These are phyloP conservation scores for Alosa sapidissima DNA, from an alignment of 2,797 vertebrate species.

Conservation along the genomic window DNA sequence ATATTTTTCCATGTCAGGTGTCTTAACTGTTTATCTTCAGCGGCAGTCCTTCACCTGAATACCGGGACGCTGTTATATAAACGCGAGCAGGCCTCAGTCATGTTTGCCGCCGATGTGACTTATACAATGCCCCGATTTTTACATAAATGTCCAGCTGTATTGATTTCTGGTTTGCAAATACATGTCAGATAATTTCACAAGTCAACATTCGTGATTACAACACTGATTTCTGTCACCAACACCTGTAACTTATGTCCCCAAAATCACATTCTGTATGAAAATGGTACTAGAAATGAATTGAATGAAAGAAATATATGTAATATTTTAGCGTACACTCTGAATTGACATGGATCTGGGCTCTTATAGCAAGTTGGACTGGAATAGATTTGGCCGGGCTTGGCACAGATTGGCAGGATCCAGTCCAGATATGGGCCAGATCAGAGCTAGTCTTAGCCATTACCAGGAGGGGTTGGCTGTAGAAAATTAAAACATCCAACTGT, in stretches of 20 bases:
- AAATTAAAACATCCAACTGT: not conserved
- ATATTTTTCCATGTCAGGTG: not conserved
- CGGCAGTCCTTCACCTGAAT: conserved; percentile 3
- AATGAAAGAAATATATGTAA: not conserved
- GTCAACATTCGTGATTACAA: not conserved
- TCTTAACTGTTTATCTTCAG: not conserved
- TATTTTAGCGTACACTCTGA: not conserved
- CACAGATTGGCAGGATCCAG: not conserved
- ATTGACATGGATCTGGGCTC: not conserved
- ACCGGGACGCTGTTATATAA: not conserved
- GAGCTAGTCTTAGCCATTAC: not conserved
- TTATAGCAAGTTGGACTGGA: not conserved
- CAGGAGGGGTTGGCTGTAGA: not conserved
- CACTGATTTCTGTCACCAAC: no score
- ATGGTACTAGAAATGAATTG: not conserved
- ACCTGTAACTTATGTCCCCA: no score
- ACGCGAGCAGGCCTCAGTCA: not conserved
- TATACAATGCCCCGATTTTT: not conserved
- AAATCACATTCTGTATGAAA: not conserved
- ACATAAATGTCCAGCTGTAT: not conserved
- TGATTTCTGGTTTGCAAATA: not conserved
- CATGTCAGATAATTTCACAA: not conserved
- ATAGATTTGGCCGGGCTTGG: not conserved
- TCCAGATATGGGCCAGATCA: not conserved
- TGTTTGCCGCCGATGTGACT: not conserved